A percentile compares a stretch with the other conserved stretches of the same genome.
Evolutionary conservation across 1,140 invertebrate species (phyloP).

Genomic region (Berghia stephanieae): DNA sequence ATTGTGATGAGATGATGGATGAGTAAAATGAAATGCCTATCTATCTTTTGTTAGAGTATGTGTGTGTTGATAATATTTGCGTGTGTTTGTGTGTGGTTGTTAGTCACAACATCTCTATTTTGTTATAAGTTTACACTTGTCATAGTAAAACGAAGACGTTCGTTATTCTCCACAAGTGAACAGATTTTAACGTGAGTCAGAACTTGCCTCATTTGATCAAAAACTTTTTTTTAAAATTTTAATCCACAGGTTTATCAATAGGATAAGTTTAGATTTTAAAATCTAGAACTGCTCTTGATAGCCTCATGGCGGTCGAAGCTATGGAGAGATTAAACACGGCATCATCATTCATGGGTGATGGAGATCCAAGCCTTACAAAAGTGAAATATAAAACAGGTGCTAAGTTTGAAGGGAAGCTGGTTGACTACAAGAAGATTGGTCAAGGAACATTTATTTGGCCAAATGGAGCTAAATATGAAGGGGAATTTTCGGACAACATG

Average conservation of each 20-base stretch:
- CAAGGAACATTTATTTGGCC: constrained; percentile 63
- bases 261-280: not conserved
- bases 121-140: no score
- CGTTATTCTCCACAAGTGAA: not conserved
- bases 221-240: not conserved
- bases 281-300: not conserved
- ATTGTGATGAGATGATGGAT: no score
- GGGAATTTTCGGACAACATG: constrained; percentile 58
- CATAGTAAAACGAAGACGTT: not conserved
- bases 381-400: constrained; percentile 63
- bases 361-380: constrained; percentile 23
- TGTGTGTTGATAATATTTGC: no score
- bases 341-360: not conserved
- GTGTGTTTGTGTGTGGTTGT: no score
- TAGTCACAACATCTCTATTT: no score
- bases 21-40: no score
- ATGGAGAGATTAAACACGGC: constrained; percentile 33
- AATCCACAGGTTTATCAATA: not conserved
- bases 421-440: constrained; percentile 57
- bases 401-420: constrained; percentile 56
- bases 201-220: not conserved
- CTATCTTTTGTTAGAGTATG: no score
- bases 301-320: constrained; percentile 4
- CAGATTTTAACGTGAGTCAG: not conserved
- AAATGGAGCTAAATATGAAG: constrained; percentile 64